Evolutionary conservation across 2,113 vertebrate genomes (phyloP).

Genomic region (Trematocara nigrifrons): DNA sequence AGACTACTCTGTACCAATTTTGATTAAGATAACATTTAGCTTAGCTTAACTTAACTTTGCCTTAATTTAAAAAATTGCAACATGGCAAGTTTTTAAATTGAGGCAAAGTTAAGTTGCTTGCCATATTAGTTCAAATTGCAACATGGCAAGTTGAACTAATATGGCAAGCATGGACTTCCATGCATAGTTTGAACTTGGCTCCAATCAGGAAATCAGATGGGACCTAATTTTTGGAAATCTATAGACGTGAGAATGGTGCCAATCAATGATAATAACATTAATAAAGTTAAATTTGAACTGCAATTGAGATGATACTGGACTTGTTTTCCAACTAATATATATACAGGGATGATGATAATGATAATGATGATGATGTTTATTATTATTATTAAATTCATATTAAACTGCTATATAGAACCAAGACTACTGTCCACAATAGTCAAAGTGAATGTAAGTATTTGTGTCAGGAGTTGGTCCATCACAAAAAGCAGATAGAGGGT

Average conservation of each 20-base stretch:
- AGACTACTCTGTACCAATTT: not conserved
- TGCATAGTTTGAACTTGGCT: not conserved
- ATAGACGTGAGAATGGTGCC: rapidly evolving
- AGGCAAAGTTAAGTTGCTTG: too few relatives aligned
- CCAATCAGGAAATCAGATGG: not conserved
- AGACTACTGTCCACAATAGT: not conserved
- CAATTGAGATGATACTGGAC: not conserved
- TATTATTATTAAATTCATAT: not conserved
- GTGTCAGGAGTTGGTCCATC: not conserved
- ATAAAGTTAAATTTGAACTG: not conserved
- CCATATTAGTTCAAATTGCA: not conserved
- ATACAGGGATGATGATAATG: not conserved
- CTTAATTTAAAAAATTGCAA: not conserved
- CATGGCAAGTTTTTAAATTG: not conserved
- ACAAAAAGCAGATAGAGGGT: not conserved
- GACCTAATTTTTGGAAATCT: not conserved
- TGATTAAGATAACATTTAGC: not conserved
- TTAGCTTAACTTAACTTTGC: not conserved
- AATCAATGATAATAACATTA: rapidly evolving
- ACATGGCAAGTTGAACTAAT: not conserved
- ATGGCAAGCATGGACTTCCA: not conserved
- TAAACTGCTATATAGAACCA: not conserved
- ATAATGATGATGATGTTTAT: not conserved
- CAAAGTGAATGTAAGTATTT: not conserved
- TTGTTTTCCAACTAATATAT: not conserved